Percentiles rank a stretch among this genome's conserved stretches.
phyloP scores from a whole-genome alignment of 2,888 invertebrate genomes.

The Bedellia somnulentella region DNA sequence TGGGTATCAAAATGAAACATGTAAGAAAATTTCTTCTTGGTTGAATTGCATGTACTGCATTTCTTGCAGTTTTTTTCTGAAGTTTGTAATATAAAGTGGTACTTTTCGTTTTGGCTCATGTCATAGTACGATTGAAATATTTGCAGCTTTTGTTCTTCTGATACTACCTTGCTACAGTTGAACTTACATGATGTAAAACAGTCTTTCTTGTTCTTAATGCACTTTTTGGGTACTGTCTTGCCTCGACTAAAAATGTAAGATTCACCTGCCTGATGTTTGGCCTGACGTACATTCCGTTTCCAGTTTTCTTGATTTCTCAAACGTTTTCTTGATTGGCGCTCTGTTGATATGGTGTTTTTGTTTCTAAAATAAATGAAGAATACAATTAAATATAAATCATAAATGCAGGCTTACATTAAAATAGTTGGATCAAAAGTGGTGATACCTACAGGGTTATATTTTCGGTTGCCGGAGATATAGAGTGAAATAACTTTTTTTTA shows the following conservation, averaged over 20 bases:
- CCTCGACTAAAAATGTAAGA: constrained; percentile 4
- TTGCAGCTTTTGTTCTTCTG: not conserved
- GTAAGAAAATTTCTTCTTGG: constrained; percentile 6
- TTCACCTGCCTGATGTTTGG: constrained; percentile 2
- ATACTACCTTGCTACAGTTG: constrained; percentile 3
- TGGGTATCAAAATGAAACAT: constrained; percentile 7
- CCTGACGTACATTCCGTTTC: constrained; percentile 3
- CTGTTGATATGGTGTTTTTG: too few relatives aligned
- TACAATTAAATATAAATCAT: too few relatives aligned
- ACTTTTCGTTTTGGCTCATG: constrained; percentile 2
- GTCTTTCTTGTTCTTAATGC: constrained; percentile 5
- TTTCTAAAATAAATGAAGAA: too few relatives aligned
- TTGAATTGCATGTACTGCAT: constrained; percentile 3
- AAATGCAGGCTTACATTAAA: too few relatives aligned
- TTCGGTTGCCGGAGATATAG: too few relatives aligned
- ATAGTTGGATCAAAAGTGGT: too few relatives aligned
- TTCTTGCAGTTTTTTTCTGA: constrained; percentile 2
- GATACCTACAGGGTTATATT: too few relatives aligned
- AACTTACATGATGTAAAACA: constrained; percentile 5
- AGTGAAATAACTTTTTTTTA: too few relatives aligned
- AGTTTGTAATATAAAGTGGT: constrained; percentile 1
- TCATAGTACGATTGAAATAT: constrained; percentile 1
- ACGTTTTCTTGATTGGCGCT: constrained; percentile 5
- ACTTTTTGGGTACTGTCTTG: constrained; percentile 3
- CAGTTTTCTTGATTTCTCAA: constrained; percentile 2